Evolutionary conservation across 2,797 vertebrate genomes (phyloP), one percentile per base, ranked within the genome.

Genomic region (Pempheris klunzingeri): DNA sequence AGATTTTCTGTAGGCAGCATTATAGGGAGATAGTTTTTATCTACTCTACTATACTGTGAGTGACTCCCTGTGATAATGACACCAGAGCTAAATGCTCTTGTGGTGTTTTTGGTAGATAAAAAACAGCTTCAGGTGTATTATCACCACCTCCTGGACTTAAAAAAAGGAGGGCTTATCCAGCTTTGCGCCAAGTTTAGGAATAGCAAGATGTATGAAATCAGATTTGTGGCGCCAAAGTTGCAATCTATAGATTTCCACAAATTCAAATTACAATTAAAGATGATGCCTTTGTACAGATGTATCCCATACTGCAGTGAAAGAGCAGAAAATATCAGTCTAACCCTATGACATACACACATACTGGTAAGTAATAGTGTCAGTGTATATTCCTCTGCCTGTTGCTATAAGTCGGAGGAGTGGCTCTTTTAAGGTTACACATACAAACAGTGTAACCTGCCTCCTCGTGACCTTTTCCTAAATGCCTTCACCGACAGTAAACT

Each of bases 391-490:
- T 50, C 18, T 61, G 30, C 18, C 41, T 39, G 3, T 24, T 49
- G 8, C n/a, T 36, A 47, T 49, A 22, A n/a, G 1, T 71, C 18
- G 32, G 50, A 30, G 54, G 10, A 34, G 15, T n/a, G 38, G 54
- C 44, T 64, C 41, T 57, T 80, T 61, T 61, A 65, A 70, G 41
- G 26, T 60, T 54, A 52, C n/a, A 55, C 14, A 41, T 20, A 41
- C 36, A 32, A 54, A 49, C 43, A 17, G 73, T 60, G 71, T 66
- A 47, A 59, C 46, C 57, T 57, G 34, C 52, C 24, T 64, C 64
- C 28, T 18, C 12, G 38, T 15, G 62, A 81, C 41, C 81, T 81
- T 24, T 61, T 50, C 15, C 68, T 63, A 65, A 74, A 83, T 61
- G 46, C 49, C 72, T 78, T 12, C 39, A 71, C 69, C 41, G 7